A percentile compares a stretch with the other conserved stretches of the same genome.
Evolutionary conservation across 1,140 invertebrate species (phyloP).

Genomic region (Zaprionus tsacasi): DNA sequence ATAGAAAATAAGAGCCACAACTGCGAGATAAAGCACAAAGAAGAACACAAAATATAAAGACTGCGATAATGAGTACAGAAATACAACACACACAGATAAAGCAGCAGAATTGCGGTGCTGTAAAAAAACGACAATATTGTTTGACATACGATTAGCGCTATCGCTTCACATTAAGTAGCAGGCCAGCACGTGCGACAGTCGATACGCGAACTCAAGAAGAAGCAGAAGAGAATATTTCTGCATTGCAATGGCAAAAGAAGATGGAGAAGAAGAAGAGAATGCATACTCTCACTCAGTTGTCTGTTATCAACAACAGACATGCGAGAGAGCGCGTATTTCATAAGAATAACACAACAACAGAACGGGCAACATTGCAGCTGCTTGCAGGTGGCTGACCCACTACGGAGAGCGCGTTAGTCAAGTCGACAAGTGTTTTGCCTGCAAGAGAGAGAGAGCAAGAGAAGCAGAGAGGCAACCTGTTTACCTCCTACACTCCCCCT

Average conservation of each 20-base stretch:
- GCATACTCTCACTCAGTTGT: not conserved
- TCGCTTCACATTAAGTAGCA: slow-evolving; percentile 17
- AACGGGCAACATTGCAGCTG: slow-evolving; percentile 23
- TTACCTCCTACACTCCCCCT: slow-evolving; percentile 10
- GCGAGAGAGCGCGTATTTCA: slow-evolving; percentile 1
- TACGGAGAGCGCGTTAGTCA: slow-evolving; percentile 3
- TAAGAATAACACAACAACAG: slow-evolving; percentile 38
- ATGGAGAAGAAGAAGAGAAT: not conserved
- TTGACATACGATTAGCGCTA: slow-evolving; percentile 33
- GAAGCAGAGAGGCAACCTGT: slow-evolving; percentile 5
- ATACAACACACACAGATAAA: not conserved
- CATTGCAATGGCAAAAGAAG: not conserved
- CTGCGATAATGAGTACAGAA: slow-evolving; percentile 9
- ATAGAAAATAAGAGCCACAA: slow-evolving; percentile 18
- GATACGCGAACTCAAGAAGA: not conserved
- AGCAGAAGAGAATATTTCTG: not conserved
- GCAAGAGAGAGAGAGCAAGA: not conserved
- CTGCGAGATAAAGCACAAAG: slow-evolving; percentile 3
- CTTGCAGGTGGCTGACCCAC: slow-evolving; percentile 45
- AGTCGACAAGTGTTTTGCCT: slow-evolving; percentile 2
- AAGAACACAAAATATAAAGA: slow-evolving; percentile 1
- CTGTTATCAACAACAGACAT: not conserved
- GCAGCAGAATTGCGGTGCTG: not conserved
- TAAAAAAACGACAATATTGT: not conserved
- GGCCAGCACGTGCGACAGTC: slow-evolving; percentile 40